Conservation (phyloP, 2,888 invertebrate genomes). For the Mycalesis mineus region DNA sequence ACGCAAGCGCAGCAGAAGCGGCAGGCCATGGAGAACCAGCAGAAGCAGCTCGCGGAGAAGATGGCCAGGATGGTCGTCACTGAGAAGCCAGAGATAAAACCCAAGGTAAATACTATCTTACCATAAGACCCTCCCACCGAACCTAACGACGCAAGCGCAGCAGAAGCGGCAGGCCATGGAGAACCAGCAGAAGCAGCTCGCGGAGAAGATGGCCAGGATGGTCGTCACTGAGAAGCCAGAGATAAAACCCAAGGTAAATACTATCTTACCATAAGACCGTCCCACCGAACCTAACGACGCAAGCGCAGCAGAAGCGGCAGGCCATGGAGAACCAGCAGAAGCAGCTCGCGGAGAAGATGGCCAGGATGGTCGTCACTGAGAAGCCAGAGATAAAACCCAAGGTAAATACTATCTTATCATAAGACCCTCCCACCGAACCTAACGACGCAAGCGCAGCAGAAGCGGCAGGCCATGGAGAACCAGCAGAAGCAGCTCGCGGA, state of each 20-base stretch:
- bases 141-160: constrained; percentile 49
- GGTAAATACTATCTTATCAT: too few species aligned
- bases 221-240: constrained; percentile 53
- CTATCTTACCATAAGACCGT: too few species aligned
- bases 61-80: constrained; percentile 64
- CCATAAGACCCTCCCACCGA: constrained; percentile 47
- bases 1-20: constrained; percentile 52
- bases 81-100: constrained; percentile 47
- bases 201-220: constrained; percentile 65
- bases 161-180: constrained; percentile 51
- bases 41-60: constrained; percentile 56
- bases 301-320: constrained; percentile 53
- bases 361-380: constrained; percentile 59
- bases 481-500: constrained; percentile 58
- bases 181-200: constrained; percentile 51
- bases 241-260: constrained; percentile 41
- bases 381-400: constrained; percentile 47
- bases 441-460: constrained; percentile 52
- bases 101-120: constrained; percentile 40
- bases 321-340: constrained; percentile 50
- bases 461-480: constrained; percentile 46
- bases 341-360: constrained; percentile 61
- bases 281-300: constrained; percentile 45
- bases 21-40: constrained; percentile 48
- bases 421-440: too few species aligned